Base-by-base conservation (phyloP, 2,797 vertebrate genomes). In the Paguma larvata region DNA sequence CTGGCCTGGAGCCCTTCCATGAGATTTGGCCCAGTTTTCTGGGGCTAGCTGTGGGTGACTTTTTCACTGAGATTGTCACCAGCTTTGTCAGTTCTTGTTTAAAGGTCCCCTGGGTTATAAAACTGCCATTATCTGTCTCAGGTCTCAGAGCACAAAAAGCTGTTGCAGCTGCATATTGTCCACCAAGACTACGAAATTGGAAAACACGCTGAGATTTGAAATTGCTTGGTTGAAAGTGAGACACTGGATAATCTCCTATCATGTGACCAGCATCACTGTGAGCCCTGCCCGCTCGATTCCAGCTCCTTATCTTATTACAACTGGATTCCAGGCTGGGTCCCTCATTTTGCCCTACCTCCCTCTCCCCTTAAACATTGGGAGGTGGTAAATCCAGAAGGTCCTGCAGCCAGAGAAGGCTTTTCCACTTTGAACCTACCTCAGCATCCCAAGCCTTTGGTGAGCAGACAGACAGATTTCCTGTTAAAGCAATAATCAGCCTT, bases 51-150 rank as follows among this genome's bases (percentile, higher is more conserved):
- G 44, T 53, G 32, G 78, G 85, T 87, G 82, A 83, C 46, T 83
- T 94, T 96, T 90, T 46, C 86, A 73, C 84, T 77, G 46, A 91
- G 18, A 89, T 30, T 62, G 59, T 51, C 85, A 83, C 80, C 53
- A n/a, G 34, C 38, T 85, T 68, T 85, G 53, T 92, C 83, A 84
- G 72, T 84, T 91, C 90, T 86, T 80, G 6, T 95, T 94, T 91
- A 19, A 89, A 89, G n/a, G 51, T 86, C 94, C 46, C 85, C 75
- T 91, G 90, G 85, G 85, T 65, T 85, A 75, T 46, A 67, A 59
- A 95, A 59, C 53, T 38, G 65, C 48, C 34, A 6, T 46, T 41
- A 12, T 85, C 79, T 84, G 23, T 77, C 86, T 75, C 25, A 75
- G 96, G 96, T 94, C 78, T 93, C 93, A 72, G 87, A 78, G 13